A percentile compares a stretch with the other conserved stretches of the same genome.
Conservation (phyloP, 2,888 invertebrate genomes). For the Chelonus formosanus region DNA sequence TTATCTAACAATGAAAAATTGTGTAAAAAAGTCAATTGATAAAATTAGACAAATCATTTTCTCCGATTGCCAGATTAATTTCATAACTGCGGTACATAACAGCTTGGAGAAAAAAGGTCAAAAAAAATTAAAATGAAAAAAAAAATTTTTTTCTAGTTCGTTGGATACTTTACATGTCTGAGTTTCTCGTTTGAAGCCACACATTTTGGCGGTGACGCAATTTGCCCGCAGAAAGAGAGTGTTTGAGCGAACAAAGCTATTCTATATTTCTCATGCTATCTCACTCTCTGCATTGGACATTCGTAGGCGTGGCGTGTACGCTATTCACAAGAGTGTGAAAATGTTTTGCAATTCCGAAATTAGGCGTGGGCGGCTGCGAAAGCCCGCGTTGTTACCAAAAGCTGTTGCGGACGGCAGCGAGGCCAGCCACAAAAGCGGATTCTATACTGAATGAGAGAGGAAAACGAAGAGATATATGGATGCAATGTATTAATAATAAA, state of each 20-base stretch:
- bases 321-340: constrained; percentile 60
- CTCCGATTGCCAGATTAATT: too few species aligned
- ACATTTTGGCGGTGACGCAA: constrained; percentile 33
- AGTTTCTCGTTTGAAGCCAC: not conserved
- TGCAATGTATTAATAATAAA: constrained; percentile 37
- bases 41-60: too few species aligned
- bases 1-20: too few species aligned
- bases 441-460: constrained; percentile 44
- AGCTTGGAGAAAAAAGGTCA: not conserved
- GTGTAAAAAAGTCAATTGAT: too few species aligned
- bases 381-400: constrained; percentile 52
- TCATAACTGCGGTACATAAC: too few species aligned
- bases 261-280: constrained; percentile 15
- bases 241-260: constrained; percentile 24
- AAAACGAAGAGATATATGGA: constrained; percentile 22
- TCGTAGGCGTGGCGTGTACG: constrained; percentile 39
- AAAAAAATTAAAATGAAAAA: constrained; percentile 3
- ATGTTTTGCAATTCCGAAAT: constrained; percentile 63
- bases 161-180: constrained; percentile 13
- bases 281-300: constrained; percentile 23
- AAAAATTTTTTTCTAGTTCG: constrained; percentile 10
- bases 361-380: constrained; percentile 50
- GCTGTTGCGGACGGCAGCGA: constrained; percentile 44
- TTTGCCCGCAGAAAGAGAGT: constrained; percentile 27
- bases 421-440: constrained; percentile 59